Base-by-base conservation (phyloP, 2,797 vertebrate species). In the Tenualosa ilisha region DNA sequence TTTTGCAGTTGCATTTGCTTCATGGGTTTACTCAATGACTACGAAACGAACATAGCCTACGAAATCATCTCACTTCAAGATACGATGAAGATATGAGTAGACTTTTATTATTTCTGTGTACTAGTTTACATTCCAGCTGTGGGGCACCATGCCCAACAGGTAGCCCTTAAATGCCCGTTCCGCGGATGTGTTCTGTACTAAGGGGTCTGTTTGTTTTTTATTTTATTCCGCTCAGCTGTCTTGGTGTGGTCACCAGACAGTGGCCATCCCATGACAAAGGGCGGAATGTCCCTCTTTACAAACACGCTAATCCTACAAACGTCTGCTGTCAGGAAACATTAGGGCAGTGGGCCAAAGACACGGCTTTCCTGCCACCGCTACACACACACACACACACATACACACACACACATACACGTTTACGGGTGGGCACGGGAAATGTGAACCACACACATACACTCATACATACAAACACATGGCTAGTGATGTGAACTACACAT, bases 251-350 rank as follows among this genome's bases (percentile, higher is more conserved):
- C 46, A 46, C 90, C 91, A 94, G 95, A 94, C 94, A 94, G 92
- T 90, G 91, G 86, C 89, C 86, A 53, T 54, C 86, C 89, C 84
- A 87, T 90, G 90, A 94, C 93, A 95, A 94, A 92, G 89, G 91
- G 89, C 26, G 94, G 94, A 95, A 95, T 95, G 93, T 91, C 90
- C 89, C 89, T 90, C 93, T 91, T 94, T 96, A 95, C 93, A 95
- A 85, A 3, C 12, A 84, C 43, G 59, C 86, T 96, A 95, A 95
- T 96, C 95, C 94, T 94, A 95, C 93, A 95, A 93, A 93, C 92
- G 92, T 93, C 95, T 94, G 93, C 93, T 95, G 95, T 96, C 95
- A 89, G 88, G 91, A 88, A 84, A 88, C 91, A 95, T 95, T 94
- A 95, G 93, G 68, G 91, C 94, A 93, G 82, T 40, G 88, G 91